phyloP scores from a whole-genome alignment of 2,797 vertebrate genomes.

The Chlorospingus flavigularis region DNA sequence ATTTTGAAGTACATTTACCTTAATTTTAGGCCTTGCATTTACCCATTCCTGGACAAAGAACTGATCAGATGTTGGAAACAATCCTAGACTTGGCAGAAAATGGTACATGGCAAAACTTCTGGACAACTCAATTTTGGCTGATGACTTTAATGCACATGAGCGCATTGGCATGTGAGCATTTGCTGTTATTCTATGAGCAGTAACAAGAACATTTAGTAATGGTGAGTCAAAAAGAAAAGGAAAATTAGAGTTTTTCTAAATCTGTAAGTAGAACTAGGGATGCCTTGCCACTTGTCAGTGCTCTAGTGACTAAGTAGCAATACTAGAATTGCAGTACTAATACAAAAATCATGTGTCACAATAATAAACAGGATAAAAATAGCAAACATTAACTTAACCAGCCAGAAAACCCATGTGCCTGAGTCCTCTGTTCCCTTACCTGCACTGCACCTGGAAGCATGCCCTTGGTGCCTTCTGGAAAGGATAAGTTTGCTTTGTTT shows the following conservation, averaged over 20 bases:
- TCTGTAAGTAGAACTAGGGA: not conserved
- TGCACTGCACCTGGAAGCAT: not conserved
- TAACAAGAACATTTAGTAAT: slow-evolving; percentile 40
- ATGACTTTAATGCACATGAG: slow-evolving; percentile 83
- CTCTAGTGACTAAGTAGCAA: not conserved
- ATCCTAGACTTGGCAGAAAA: slow-evolving; percentile 81
- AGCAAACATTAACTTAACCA: not conserved
- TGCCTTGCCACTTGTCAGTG: not conserved
- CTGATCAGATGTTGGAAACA: slow-evolving; percentile 80
- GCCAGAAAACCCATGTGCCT: not conserved
- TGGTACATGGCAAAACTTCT: slow-evolving; percentile 83
- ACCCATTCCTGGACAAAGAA: slow-evolving; percentile 77
- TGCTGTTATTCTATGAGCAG: slow-evolving; percentile 79
- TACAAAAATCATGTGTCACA: not conserved
- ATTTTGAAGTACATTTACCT: not conserved
- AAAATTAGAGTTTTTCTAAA: not conserved
- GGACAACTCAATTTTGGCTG: slow-evolving; percentile 79
- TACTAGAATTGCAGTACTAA: not conserved
- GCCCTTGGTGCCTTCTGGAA: not conserved
- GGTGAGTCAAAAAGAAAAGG: not conserved
- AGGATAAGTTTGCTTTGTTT: not conserved
- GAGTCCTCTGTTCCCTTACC: not conserved
- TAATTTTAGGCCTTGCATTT: slow-evolving; percentile 77
- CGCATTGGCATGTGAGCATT: slow-evolving; percentile 80
- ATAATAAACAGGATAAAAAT: not conserved